Percentiles rank a stretch among this genome's conserved stretches.
phyloP scores from a whole-genome alignment of 2,113 vertebrate genomes.

The Urocitellus parryii region DNA sequence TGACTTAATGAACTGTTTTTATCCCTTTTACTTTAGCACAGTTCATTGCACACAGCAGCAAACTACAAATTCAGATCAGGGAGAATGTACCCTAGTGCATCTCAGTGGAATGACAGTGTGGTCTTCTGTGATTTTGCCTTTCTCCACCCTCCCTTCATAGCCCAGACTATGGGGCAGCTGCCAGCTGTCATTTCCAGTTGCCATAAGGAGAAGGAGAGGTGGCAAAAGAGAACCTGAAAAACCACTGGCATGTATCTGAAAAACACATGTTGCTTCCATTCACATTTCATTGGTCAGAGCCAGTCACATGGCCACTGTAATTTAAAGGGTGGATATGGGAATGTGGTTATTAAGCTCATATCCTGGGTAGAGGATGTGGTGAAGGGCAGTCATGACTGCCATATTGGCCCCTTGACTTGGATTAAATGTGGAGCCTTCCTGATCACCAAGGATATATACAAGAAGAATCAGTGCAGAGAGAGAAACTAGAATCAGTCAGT shows the following conservation, averaged over 20 bases:
- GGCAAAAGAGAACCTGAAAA: neutral
- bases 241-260: neutral
- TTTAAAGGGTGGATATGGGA: neutral
- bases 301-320: neutral
- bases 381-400: neutral
- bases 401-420: neutral
- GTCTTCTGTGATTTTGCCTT: neutral
- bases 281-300: neutral
- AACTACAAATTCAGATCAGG: neutral
- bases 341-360: neutral
- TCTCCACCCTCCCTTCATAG: neutral
- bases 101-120: too few relatives aligned
- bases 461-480: neutral
- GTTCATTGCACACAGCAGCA: neutral
- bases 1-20: constrained; percentile 6
- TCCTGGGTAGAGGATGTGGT: neutral
- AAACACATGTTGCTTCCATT: neutral
- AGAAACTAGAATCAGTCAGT: neutral
- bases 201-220: neutral
- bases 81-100: neutral
- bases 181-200: neutral
- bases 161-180: neutral
- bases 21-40: neutral
- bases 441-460: neutral
- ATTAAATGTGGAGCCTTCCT: neutral